Percentiles rank a stretch among this genome's conserved stretches.
phyloP scores from a whole-genome alignment of 2,888 invertebrate species.

The Galerucella pusilla region DNA sequence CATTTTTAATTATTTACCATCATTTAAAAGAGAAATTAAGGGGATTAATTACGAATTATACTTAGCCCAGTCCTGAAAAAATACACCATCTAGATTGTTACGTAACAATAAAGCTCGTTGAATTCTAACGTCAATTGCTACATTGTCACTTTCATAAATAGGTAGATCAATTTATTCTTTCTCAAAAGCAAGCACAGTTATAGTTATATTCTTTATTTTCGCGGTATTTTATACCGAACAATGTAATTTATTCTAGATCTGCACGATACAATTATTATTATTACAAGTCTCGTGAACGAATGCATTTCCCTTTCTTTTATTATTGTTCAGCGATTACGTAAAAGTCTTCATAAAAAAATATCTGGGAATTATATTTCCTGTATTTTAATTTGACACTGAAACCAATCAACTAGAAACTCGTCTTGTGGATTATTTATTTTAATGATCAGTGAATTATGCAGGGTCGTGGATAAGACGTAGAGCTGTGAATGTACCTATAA shows the following conservation, averaged over 20 bases:
- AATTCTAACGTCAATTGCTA: slow-evolving; percentile 17
- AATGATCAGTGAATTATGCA: too few species aligned
- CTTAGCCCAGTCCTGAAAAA: too few species aligned
- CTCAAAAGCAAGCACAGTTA: slow-evolving; percentile 14
- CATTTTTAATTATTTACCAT: too few species aligned
- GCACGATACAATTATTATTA: slow-evolving; percentile 11
- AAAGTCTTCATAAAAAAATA: not conserved
- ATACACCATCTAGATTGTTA: not conserved
- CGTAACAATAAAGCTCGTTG: slow-evolving; percentile 4
- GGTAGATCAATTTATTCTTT: slow-evolving; percentile 17
- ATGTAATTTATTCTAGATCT: slow-evolving; percentile 18
- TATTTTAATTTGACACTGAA: too few species aligned
- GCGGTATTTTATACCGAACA: slow-evolving; percentile 20
- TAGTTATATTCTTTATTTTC: slow-evolving; percentile 17
- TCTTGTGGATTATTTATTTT: too few species aligned
- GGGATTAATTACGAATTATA: too few species aligned
- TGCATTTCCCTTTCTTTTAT: slow-evolving; percentile 14
- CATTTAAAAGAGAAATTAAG: too few species aligned
- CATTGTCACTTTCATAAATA: slow-evolving; percentile 28
- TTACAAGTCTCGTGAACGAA: slow-evolving; percentile 1
- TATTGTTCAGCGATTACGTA: slow-evolving; percentile 3
- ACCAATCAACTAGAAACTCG: too few species aligned
- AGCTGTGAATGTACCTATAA: too few species aligned
- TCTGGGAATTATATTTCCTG: too few species aligned
- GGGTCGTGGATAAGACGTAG: too few species aligned